These are phyloP conservation scores for Trimorus sp. DNA, from an alignment of 2,888 invertebrate species.

Conservation along the genomic window DNA sequence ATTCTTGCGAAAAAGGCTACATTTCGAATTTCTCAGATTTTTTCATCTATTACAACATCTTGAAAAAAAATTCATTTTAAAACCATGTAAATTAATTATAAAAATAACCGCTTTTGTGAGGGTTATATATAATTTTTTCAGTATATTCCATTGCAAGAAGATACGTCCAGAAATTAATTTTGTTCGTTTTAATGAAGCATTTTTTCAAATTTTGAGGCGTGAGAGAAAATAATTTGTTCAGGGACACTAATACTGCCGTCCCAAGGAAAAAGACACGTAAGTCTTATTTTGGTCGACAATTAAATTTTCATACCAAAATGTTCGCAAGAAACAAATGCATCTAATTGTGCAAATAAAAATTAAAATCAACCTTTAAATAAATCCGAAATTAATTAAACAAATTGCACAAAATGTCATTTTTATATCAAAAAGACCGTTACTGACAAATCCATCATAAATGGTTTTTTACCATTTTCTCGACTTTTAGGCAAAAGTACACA, in stretches of 20 bases:
- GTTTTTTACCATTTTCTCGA: not conserved
- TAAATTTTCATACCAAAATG: not conserved
- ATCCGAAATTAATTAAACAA: not conserved
- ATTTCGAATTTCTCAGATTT: too few species aligned
- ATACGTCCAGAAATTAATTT: too few species aligned
- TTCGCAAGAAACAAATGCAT: not conserved
- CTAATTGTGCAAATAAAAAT: not conserved
- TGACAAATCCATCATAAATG: not conserved
- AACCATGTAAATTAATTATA: too few species aligned
- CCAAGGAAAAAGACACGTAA: constrained; percentile 1
- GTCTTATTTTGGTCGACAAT: not conserved
- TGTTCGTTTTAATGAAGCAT: too few species aligned
- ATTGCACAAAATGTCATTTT: not conserved
- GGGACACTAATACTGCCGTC: constrained; percentile 1
- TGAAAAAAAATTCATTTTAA: too few species aligned
- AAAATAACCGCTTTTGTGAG: too few species aligned
- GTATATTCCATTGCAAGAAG: too few species aligned
- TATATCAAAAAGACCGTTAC: not conserved
- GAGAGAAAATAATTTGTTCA: too few species aligned
- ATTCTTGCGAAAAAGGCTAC: too few species aligned
- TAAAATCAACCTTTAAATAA: not conserved
- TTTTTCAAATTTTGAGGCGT: too few species aligned
- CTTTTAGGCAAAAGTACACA: not conserved
- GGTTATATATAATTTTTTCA: too few species aligned
- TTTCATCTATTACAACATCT: too few species aligned